phyloP scores from a whole-genome alignment of 2,888 invertebrate genomes.

The Drosophila longiperda region DNA sequence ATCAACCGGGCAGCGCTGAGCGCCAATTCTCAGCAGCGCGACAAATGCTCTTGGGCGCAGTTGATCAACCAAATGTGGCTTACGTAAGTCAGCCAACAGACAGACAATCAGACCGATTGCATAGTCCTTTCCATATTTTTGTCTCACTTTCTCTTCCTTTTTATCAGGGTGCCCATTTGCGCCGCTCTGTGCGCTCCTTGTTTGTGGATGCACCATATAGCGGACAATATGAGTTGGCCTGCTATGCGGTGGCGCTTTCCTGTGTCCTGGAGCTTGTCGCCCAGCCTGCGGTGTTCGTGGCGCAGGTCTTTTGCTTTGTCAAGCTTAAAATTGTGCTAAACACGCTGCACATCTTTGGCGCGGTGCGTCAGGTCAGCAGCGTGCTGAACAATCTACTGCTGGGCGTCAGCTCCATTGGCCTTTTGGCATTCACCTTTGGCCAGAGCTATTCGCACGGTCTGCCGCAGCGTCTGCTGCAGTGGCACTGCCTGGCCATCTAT shows the following conservation, averaged over 20 bases:
- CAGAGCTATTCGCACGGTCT: constrained; percentile 94
- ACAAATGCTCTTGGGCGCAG: constrained; percentile 92
- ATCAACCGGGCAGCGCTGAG: constrained; percentile 95
- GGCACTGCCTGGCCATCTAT: constrained; percentile 96
- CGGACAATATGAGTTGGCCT: no score
- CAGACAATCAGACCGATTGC: neutral
- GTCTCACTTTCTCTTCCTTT: neutral
- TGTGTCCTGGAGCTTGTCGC: constrained; percentile 84
- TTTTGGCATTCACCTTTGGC: constrained; percentile 95
- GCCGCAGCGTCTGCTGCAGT: constrained; percentile 92
- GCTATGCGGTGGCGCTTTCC: constrained; percentile 94
- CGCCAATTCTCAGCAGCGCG: constrained; percentile 88
- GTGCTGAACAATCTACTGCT: constrained; percentile 93
- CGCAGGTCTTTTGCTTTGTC: no score
- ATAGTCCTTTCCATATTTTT: neutral
- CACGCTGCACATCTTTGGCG: no score
- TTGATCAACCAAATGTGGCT: constrained; percentile 97
- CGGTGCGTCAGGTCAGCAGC: constrained; percentile 91
- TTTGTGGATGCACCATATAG: constrained; percentile 90
- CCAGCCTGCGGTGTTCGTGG: constrained; percentile 86
- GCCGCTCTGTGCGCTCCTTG: constrained; percentile 92
- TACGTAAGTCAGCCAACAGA: constrained; percentile 86
- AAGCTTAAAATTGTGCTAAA: no score
- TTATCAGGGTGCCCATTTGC: constrained; percentile 90
- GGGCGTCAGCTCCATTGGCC: constrained; percentile 94